phyloP scores from a whole-genome alignment of 2,797 vertebrate genomes.

The Periophthalmus magnuspinnatus region DNA sequence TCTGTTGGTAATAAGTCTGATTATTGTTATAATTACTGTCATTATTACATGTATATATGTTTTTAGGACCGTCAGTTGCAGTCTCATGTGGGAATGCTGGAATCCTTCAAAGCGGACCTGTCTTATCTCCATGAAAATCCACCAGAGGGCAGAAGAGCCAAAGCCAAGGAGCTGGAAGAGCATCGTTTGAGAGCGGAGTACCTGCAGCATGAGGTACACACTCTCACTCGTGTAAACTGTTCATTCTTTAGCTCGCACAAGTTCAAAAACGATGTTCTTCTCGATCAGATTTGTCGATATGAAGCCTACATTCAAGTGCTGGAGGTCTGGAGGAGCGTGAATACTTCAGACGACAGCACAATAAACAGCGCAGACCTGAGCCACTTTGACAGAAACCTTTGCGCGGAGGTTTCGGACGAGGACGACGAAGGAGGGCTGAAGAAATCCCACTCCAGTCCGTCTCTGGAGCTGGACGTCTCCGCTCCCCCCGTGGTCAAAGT shows the following conservation, averaged over 20 bases:
- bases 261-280: not conserved
- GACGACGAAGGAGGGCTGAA: slow-evolving; percentile 70
- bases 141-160: slow-evolving; percentile 73
- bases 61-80: slow-evolving; percentile 85
- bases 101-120: slow-evolving; percentile 82
- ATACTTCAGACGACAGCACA: slow-evolving; percentile 1
- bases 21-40: not conserved
- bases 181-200: slow-evolving; percentile 83
- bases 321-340: slow-evolving; percentile 69
- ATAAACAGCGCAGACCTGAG: slow-evolving; percentile 57
- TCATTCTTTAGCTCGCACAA: not conserved
- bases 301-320: slow-evolving; percentile 82
- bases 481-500: slow-evolving; percentile 64
- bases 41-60: not conserved
- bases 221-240: not conserved
- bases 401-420: slow-evolving; percentile 33
- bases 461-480: slow-evolving; percentile 80
- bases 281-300: slow-evolving; percentile 82
- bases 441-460: slow-evolving; percentile 89
- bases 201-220: slow-evolving; percentile 81
- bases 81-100: slow-evolving; percentile 80
- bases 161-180: slow-evolving; percentile 83
- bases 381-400: slow-evolving; percentile 76
- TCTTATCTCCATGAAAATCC: slow-evolving; percentile 73
- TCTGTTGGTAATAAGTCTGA: not conserved